Base-by-base conservation (phyloP, 2,888 invertebrate genomes). In the Chironomus tentans region DNA sequence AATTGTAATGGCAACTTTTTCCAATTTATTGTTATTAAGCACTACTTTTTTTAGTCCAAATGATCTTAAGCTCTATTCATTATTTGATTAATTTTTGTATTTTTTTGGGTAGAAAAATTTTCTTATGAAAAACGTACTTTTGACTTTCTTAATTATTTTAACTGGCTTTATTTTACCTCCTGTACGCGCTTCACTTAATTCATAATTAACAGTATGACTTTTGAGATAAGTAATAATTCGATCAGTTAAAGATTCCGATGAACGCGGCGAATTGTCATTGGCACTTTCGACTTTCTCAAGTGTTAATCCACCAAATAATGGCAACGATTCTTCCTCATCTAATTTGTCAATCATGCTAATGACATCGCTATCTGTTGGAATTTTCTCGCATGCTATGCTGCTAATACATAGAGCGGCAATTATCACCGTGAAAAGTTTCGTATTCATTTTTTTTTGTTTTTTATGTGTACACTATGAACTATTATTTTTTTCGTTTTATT, bases 141-240 rank as follows among this genome's bases (percentile, higher is more conserved):
- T 28, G 47, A 24, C 24, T 76, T 76, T 76, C 38, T 76, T 76
- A 76, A 76, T 68, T 38, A 76, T 69, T 18, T 69, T 69, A 69
- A 69, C 56, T 50, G 76, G 76, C 69, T 69, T 76, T 10, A 76
- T 76, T 76, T 76, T 76, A 76, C 76, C 76, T 76, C 76, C 76
- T 80, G 80, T 81, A 81, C 82, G 81, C 18, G 86, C 84, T 80
- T 82, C 81, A 71, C 38, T 56, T 28, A 85, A 77, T 77, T 80
- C 81, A 69, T 87, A 81, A 79, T 83, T 84, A 76, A 87, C 78
- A 79, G 86, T 85, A 78, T 86, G 86, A 50, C 83, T 84, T 71
- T 82, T 80, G 78, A 87, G 79, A 79, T 85, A 87, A 77, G 85
- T 83, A 77, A 85, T 81, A 78, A 85, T 82, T 78, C 86, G 84